Base-by-base conservation (phyloP, 2,888 invertebrate species). In the Lasioglossum morio region DNA sequence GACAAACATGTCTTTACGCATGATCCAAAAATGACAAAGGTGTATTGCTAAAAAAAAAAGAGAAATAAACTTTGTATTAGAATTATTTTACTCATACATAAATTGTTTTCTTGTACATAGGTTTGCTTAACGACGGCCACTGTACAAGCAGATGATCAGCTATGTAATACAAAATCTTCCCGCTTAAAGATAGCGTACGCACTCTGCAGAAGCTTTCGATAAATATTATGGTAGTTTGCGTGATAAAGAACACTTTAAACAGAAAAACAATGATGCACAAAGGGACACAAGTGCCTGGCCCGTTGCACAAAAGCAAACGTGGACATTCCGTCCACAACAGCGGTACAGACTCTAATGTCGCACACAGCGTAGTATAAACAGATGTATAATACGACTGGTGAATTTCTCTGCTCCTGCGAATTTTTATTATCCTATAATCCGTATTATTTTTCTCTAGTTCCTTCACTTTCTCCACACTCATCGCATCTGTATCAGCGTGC, bases 261-360 rank as follows among this genome's bases (percentile, higher is more conserved):
- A 98, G 73, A 94, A 98, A 98, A 27, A 97, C 97, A 79, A 97
- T 96, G 79, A 97, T 91, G 95, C 99, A 99, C 80, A 99, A 96
- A 5, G 99, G 99, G 84, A 99, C 96, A 95, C 99, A 99, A 10
- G 99, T 99, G 12, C 99, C 99, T 70, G 99, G 99, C 0, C 99
- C 99, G 96, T 99, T 99, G 95, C 98, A 98, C 74, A 99, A 95
- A 91, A 99, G 96, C 90, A 99, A 94, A 94, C 98, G 97, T 1
- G 99, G 99, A 88, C 96, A 96, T 91, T 97, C 96, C 75, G 95
- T 96, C 91, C 97, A 96, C 53, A 98, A 95, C 27, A 98, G 91
- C 82, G 97, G 97, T 92, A 98, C 94, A 78, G 97, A 97, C 91
- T 96, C 96, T 0, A 97, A 85, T n/a, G 96, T 96, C 0, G 99